Conservation (phyloP, 2,888 invertebrate genomes). For the Eupithecia dodoneata region DNA sequence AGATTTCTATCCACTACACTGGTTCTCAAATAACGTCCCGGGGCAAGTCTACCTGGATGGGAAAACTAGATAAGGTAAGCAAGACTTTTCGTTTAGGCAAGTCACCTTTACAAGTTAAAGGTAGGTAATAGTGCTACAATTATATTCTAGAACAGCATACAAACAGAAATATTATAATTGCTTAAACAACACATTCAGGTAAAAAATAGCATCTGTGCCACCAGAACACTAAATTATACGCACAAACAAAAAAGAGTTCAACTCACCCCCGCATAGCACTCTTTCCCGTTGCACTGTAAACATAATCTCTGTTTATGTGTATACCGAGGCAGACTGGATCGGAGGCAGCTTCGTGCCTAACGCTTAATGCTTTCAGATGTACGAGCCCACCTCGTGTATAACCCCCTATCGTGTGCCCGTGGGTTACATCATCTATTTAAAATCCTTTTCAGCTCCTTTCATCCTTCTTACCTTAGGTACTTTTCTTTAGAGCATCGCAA, state of each 20-base stretch:
- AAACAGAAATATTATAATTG: background rate
- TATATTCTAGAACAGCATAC: background rate
- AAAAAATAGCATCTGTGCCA: background rate
- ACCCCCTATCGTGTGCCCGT: background rate
- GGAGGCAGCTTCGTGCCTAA: no score
- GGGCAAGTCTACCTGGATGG: background rate
- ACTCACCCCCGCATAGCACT: conserved; percentile 30
- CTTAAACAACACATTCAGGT: background rate
- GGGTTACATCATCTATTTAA: background rate
- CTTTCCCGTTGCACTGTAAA: conserved; percentile 34
- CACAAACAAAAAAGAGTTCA: conserved; percentile 7
- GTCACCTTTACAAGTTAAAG: no score
- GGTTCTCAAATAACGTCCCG: background rate
- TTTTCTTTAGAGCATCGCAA: background rate
- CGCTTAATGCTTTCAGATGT: background rate
- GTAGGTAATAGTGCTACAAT: background rate
- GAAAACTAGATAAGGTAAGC: background rate
- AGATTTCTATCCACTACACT: background rate
- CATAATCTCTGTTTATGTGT: conserved; percentile 2
- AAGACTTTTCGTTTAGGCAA: no score
- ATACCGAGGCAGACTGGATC: background rate
- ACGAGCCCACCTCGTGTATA: background rate
- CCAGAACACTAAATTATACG: background rate
- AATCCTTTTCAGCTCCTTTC: background rate
- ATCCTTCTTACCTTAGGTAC: background rate